Evolutionary conservation across 1,140 invertebrate species (phyloP).

Genomic region (Drosophila jambulina): DNA sequence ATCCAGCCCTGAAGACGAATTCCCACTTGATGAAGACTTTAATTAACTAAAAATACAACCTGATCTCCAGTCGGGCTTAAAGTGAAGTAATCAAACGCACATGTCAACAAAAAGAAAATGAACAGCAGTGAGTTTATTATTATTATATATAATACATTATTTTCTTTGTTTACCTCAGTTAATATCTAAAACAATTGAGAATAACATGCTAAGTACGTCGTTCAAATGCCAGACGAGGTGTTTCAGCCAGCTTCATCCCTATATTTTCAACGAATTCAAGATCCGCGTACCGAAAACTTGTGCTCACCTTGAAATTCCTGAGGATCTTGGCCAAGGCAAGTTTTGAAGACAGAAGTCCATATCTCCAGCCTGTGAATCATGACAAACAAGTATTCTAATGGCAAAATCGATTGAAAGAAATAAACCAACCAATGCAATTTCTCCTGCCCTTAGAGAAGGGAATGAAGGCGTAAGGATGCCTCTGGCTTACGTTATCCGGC

Average conservation of each 20-base stretch:
- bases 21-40: no score
- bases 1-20: background rate
- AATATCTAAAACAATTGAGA: background rate
- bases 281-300: constrained; percentile 36
- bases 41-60: background rate
- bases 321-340: constrained; percentile 57
- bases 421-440: constrained; percentile 69
- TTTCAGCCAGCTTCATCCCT: constrained; percentile 33
- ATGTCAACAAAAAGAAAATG: background rate
- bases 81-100: no score
- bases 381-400: background rate
- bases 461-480: constrained; percentile 70
- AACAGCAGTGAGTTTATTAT: background rate
- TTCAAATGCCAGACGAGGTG: background rate
- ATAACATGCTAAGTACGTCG: background rate
- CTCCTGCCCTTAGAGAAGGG: constrained; percentile 76
- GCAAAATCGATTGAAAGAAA: rapidly evolving
- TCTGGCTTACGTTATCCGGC: constrained; percentile 49
- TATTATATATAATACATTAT: background rate
- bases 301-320: constrained; percentile 50
- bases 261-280: constrained; percentile 54
- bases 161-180: background rate
- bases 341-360: constrained; percentile 58
- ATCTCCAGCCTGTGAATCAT: constrained; percentile 53
- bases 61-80: no score